phyloP scores from a whole-genome alignment of 2,888 invertebrate genomes.

The Drosophila borealis region DNA sequence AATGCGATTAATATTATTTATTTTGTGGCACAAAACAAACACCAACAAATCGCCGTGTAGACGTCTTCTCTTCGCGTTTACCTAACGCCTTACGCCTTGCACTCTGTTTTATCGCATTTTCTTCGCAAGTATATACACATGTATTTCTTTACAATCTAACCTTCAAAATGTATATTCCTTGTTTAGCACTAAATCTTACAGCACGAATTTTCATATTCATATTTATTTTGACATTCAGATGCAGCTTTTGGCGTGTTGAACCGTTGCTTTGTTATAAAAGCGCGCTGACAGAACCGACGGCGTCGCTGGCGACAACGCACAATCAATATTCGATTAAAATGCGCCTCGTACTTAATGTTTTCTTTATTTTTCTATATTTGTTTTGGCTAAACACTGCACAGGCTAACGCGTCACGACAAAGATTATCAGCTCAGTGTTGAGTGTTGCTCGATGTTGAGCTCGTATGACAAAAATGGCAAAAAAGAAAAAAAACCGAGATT shows the following conservation, averaged over 20 bases:
- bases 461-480: constrained; percentile 54
- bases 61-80: constrained; percentile 40
- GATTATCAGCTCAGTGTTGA: constrained; percentile 47
- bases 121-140: constrained; percentile 34
- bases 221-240: constrained; percentile 41
- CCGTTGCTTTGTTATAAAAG: constrained; percentile 33
- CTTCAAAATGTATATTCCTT: constrained; percentile 72
- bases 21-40: constrained; percentile 65
- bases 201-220: constrained; percentile 41
- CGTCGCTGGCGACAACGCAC: constrained; percentile 41
- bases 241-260: constrained; percentile 13
- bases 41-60: constrained; percentile 32
- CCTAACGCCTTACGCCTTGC: constrained; percentile 42
- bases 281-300: constrained; percentile 27
- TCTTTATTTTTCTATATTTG: constrained; percentile 30
- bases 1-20: constrained; percentile 75
- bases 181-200: constrained; percentile 56
- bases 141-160: constrained; percentile 70
- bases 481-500: constrained; percentile 51
- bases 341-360: constrained; percentile 38
- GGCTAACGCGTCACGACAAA: constrained; percentile 51
- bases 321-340: constrained; percentile 59
- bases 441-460: constrained; percentile 37
- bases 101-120: constrained; percentile 73
- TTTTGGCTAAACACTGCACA: constrained; percentile 37